These are phyloP conservation scores for Propithecus coquereli DNA, from an alignment of 2,113 vertebrate species.

Conservation along the genomic window DNA sequence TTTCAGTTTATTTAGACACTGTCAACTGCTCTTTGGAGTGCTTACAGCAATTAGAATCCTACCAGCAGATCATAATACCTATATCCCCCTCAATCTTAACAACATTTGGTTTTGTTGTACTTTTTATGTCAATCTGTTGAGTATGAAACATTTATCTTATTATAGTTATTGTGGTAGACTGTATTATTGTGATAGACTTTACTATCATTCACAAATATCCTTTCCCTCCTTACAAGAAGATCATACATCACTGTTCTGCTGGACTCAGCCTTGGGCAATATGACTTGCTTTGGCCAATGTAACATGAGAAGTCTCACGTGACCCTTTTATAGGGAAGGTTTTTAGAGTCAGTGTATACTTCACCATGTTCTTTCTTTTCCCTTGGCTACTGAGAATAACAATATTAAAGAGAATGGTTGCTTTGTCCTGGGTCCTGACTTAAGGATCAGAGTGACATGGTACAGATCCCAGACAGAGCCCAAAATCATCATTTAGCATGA, in stretches of 20 bases:
- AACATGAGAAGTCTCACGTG: neutral
- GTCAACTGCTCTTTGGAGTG: neutral
- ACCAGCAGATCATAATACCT: neutral
- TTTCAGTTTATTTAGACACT: neutral
- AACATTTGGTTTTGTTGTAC: neutral
- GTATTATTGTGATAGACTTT: neutral
- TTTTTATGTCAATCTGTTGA: neutral
- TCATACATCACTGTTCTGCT: neutral
- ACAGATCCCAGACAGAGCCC: neutral
- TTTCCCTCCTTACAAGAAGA: neutral
- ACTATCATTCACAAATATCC: neutral
- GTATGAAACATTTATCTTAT: neutral
- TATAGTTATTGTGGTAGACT: neutral
- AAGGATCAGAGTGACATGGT: neutral
- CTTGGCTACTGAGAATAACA: neutral
- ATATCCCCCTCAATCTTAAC: neutral
- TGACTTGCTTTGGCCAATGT: neutral
- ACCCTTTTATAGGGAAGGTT: neutral
- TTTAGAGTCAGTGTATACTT: neutral
- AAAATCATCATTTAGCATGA: neutral
- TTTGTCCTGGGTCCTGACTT: neutral
- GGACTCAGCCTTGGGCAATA: neutral
- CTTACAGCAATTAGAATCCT: neutral
- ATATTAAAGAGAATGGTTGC: neutral
- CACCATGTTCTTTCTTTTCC: neutral